Percentiles rank a stretch among this genome's conserved stretches.
These are phyloP conservation scores for Lordiphosa mommai DNA, from an alignment of 1,140 invertebrate genomes.

Conservation along the genomic window DNA sequence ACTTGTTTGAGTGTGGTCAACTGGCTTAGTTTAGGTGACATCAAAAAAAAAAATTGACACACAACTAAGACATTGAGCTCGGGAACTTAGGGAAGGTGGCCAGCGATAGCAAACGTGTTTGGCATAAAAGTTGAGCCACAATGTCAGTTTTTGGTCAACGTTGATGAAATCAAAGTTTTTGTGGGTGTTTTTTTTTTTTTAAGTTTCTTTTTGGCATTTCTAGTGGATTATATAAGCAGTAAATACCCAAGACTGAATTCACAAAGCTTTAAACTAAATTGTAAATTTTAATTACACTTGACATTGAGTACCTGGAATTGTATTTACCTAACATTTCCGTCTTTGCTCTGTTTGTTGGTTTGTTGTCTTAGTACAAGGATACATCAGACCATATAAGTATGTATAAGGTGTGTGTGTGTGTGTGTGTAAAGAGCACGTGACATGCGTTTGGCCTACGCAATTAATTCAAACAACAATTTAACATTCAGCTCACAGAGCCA, in stretches of 20 bases:
- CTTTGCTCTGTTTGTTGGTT: neutral
- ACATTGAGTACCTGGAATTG: neutral
- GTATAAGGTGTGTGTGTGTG: neutral
- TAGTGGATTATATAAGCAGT: neutral
- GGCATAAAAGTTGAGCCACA: conserved; percentile 12
- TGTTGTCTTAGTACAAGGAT: conserved; percentile 13
- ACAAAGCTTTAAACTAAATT: neutral
- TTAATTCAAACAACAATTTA: conserved; percentile 56
- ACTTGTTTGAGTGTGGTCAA: conserved; percentile 36
- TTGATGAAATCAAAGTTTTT: neutral
- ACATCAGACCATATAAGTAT: neutral
- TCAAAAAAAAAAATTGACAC: neutral
- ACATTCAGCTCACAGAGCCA: conserved; percentile 45
- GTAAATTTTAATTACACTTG: neutral
- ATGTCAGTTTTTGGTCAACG: too few species aligned
- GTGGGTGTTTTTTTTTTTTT: neutral
- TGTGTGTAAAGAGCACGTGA: conserved; percentile 44
- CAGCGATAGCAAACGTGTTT: conserved; percentile 4
- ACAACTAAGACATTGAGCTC: conserved; percentile 1
- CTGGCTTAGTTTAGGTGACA: conserved; percentile 25
- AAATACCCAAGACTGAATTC: too few species aligned
- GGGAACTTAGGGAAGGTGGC: neutral
- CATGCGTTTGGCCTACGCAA: conserved; percentile 57
- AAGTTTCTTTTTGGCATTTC: too few species aligned
- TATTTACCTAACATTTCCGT: conserved; percentile 13